phyloP scores from a whole-genome alignment of 2,888 invertebrate species.

The Dilophus febrilis region DNA sequence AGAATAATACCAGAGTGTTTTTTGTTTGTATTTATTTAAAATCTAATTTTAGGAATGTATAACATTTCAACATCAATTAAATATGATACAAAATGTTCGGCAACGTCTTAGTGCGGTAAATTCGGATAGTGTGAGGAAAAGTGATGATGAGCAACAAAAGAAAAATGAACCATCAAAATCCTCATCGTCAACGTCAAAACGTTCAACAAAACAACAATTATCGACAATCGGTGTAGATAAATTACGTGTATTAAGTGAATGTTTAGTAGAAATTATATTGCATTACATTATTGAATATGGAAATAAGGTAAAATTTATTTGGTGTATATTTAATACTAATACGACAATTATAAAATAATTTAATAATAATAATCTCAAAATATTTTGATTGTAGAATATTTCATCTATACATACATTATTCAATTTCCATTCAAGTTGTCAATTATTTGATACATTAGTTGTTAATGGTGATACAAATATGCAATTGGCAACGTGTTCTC shows the following conservation, averaged over 20 bases:
- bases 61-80: constrained; percentile 75
- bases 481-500: constrained; percentile 59
- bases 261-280: constrained; percentile 62
- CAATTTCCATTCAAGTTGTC: constrained; percentile 36
- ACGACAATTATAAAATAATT: constrained; percentile 21
- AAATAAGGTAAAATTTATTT: constrained; percentile 20
- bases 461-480: constrained; percentile 62
- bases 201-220: constrained; percentile 23
- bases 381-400: constrained; percentile 19
- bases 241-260: constrained; percentile 63
- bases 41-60: constrained; percentile 51
- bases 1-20: background rate
- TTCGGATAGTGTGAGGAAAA: too few relatives aligned
- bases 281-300: constrained; percentile 47
- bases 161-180: too few relatives aligned
- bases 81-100: constrained; percentile 62
- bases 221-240: constrained; percentile 64
- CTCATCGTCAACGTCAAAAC: constrained; percentile 6
- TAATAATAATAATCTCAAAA: constrained; percentile 5
- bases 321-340: background rate
- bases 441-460: constrained; percentile 53
- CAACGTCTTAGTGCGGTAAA: constrained; percentile 48
- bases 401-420: constrained; percentile 26
- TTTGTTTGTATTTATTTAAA: constrained; percentile 1
- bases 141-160: constrained; percentile 20